Evolutionary conservation across 2,797 vertebrate species (phyloP).

Genomic region (Pelochelys cantorii): DNA sequence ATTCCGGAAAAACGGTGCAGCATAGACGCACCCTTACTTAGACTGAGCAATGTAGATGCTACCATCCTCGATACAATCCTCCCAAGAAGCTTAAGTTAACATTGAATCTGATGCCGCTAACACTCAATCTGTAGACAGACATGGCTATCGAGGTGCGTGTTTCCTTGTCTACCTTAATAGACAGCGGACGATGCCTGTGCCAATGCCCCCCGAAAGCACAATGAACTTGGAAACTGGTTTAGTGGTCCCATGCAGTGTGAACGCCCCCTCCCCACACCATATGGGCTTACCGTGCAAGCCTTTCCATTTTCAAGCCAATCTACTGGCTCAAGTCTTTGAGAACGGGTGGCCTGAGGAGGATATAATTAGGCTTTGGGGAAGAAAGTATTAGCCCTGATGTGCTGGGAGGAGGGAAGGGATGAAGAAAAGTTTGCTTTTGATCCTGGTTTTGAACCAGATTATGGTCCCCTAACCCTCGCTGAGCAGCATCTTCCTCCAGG

Average conservation of each 20-base stretch:
- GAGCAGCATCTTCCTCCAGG: not conserved
- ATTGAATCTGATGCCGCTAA: not conserved
- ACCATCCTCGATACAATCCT: not conserved
- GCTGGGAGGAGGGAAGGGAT: not conserved
- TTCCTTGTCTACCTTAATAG: not conserved
- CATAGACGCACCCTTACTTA: not conserved
- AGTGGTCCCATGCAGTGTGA: too few relatives aligned
- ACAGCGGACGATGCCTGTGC: not conserved
- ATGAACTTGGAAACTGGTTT: not conserved
- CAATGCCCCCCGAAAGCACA: not conserved
- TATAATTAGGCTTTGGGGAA: not conserved
- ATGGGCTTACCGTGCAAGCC: not conserved
- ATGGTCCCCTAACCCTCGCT: not conserved
- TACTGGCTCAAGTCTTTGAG: not conserved
- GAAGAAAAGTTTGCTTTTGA: not conserved
- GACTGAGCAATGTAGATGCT: not conserved
- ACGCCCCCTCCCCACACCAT: not conserved
- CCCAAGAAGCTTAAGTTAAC: not conserved
- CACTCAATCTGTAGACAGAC: not conserved
- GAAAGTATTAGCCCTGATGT: not conserved
- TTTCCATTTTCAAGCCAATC: not conserved
- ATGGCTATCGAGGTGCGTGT: not conserved
- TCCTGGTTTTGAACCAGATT: not conserved
- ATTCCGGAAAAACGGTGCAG: too few relatives aligned
- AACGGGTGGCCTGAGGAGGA: not conserved